Base-by-base conservation (phyloP, 2,113 vertebrate genomes). In the Zosterops pallidus region DNA sequence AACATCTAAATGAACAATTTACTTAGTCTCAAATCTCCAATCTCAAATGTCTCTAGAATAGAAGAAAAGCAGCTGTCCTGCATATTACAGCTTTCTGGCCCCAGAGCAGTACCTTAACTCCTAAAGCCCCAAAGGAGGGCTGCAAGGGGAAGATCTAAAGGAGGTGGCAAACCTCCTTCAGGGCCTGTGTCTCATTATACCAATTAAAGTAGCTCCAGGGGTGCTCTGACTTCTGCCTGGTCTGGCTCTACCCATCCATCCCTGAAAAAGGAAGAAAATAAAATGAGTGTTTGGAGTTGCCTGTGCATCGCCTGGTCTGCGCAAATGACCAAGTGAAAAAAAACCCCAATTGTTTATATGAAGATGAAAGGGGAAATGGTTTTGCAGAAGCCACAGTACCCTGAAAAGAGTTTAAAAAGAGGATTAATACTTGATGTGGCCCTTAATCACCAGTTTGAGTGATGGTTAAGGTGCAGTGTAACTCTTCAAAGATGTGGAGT, bases 271-370 rank as follows among this genome's bases (percentile, higher is more conserved):
- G 3, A 65, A 35, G 17, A 18, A 65, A 83, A 55, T 14, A 23
- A 77, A 81, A 74, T 1, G 28, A 50, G 14, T 14, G 9, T 41
- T 60, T 60, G 60, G 26, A 65, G 60, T 9, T 78, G 52, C 33
- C 8, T 35, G 18, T 50, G 37, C 37, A 11, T 59, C 2, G 1
- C 35, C 33, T 31, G 62, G 11, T 52, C 17, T 35, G 14, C 69
- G 39, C 79, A 68, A 90, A 33, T 47, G 5, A 31, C 29, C 1
- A 2, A 11, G 37, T 50, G 17, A 44, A 53, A 44, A 55, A 50
- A 50, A 12, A 7, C 0, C 1, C 1, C 14, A 6, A 4, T 11
- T 7, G 1, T 64, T 69, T 74, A 20, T 23, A 29, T 19, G 16
- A 68, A 55, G 8, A 35, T 21, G 8, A 80, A 23, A 12, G 23